A percentile compares a stretch with the other conserved stretches of the same genome.
Conservation (phyloP, 2,797 vertebrate species). For the Allobates femoralis region DNA sequence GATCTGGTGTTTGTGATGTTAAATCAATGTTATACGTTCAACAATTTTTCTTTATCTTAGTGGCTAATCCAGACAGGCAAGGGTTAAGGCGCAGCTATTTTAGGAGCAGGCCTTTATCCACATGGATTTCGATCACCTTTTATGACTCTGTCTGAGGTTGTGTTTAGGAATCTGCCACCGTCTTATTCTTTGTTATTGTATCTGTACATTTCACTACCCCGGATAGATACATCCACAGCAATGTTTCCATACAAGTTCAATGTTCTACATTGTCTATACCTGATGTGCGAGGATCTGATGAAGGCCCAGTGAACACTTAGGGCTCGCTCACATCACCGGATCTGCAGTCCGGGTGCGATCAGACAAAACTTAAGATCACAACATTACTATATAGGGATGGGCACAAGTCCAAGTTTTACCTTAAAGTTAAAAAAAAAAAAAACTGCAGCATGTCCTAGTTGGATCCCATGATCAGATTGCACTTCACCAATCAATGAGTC, state of each 20-base stretch:
- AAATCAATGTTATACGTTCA: not conserved
- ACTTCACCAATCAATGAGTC: no score
- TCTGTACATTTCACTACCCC: constrained; percentile 39
- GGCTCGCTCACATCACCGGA: no score
- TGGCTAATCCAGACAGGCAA: not conserved
- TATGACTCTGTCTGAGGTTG: constrained; percentile 44
- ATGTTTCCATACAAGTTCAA: not conserved
- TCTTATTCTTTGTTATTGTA: constrained; percentile 37
- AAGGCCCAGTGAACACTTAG: no score
- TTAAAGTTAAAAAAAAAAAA: no score
- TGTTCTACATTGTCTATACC: not conserved
- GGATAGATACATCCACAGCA: constrained; percentile 5
- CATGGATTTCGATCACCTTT: constrained; percentile 50
- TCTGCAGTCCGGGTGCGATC: no score
- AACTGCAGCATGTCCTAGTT: no score
- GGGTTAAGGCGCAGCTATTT: constrained; percentile 36
- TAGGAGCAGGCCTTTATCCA: constrained; percentile 30
- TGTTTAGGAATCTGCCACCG: constrained; percentile 53
- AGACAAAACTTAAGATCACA: no score
- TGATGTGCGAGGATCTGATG: no score
- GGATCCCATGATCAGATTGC: no score
- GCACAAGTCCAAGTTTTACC: no score
- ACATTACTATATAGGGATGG: no score
- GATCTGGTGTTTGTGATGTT: no score
- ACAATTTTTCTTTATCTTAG: not conserved